phyloP scores from a whole-genome alignment of 2,797 vertebrate species.

The Dermochelys coriacea region DNA sequence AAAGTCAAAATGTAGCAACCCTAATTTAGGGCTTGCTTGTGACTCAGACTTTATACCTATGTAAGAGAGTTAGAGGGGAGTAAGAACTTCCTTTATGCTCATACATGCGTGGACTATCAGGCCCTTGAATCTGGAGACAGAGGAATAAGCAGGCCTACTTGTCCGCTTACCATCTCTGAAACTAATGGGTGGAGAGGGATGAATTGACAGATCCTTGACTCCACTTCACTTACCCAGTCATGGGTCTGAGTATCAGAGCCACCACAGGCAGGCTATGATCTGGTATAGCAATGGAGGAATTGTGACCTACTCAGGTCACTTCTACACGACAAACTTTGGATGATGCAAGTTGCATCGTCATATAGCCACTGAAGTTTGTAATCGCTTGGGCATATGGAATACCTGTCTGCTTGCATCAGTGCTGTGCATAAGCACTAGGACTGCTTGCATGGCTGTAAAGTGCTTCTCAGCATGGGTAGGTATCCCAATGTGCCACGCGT shows the following conservation, averaged over 20 bases:
- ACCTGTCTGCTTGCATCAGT: too few relatives aligned
- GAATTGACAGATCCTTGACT: neutral
- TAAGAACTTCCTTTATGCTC: neutral
- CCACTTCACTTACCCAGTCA: neutral
- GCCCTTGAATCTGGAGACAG: neutral
- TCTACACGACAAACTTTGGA: neutral
- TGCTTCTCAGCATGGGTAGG: too few relatives aligned
- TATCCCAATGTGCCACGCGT: too few relatives aligned
- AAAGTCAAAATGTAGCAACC: neutral
- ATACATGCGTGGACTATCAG: neutral
- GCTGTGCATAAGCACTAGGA: too few relatives aligned
- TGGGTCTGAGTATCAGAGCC: neutral
- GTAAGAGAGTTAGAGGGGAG: neutral
- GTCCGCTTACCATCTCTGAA: neutral
- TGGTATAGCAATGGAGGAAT: neutral
- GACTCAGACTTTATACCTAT: neutral
- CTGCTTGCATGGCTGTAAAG: too few relatives aligned
- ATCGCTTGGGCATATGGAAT: too few relatives aligned
- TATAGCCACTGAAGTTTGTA: neutral
- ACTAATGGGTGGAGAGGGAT: neutral
- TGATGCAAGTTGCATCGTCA: neutral
- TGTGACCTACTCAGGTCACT: rapidly evolving
- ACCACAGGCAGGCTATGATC: neutral
- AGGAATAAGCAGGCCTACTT: neutral
- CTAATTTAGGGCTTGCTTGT: neutral